These are phyloP conservation scores for Euborellia annulipes DNA, from an alignment of 1,140 invertebrate genomes.

Conservation along the genomic window DNA sequence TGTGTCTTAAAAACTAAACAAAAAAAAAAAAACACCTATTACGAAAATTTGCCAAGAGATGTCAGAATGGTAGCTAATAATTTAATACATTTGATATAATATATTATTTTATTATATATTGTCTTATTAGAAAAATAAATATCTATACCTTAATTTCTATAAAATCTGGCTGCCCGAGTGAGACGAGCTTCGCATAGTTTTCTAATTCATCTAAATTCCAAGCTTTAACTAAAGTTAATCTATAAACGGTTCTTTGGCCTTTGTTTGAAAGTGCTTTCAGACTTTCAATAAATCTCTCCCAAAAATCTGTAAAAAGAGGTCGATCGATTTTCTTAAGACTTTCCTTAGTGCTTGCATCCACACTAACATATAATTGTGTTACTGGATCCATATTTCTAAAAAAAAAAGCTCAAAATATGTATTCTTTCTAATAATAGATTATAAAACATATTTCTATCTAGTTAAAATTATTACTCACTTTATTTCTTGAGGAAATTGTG, in stretches of 20 bases:
- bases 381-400: conserved; percentile 33
- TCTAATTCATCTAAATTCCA: conserved; percentile 45
- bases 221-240: conserved; percentile 44
- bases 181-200: conserved; percentile 40
- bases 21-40: conserved; percentile 1
- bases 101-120: neutral
- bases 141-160: conserved; percentile 43
- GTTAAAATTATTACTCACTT: conserved; percentile 16
- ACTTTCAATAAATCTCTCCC: conserved; percentile 42
- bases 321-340: conserved; percentile 47
- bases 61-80: neutral
- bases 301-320: too few species aligned
- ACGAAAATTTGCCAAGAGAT: neutral
- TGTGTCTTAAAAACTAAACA: too few species aligned
- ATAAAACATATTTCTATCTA: neutral
- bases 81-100: neutral
- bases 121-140: neutral
- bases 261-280: conserved; percentile 37
- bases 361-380: conserved; percentile 48
- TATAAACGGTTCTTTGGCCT: conserved; percentile 45
- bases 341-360: conserved; percentile 46
- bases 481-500: conserved; percentile 46
- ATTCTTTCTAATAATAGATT: too few species aligned
- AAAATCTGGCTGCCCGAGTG: conserved; percentile 43
- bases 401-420: too few species aligned